Evolutionary conservation across 2,797 vertebrate species (phyloP), one percentile per base, ranked within the genome.

Genomic region (Myotis pilosus): DNA sequence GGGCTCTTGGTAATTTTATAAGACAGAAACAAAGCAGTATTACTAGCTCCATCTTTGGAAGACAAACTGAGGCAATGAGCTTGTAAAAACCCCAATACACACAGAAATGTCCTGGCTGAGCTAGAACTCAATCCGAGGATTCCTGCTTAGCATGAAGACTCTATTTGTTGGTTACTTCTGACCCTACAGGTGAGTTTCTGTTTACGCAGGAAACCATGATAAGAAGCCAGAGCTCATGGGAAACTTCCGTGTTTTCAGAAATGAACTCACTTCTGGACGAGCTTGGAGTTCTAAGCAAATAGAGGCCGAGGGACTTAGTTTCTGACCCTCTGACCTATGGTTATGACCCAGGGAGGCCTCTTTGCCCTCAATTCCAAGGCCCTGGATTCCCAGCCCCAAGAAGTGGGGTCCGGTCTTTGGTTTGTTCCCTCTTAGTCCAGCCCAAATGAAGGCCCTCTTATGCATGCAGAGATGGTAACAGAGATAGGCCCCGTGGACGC

Each of bases 401-500:
- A 91, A 79, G 62, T 8, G 28, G 22, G 57, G 20, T 66, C 51
- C 25, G 69, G 72, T 36, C 62, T 89, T 76, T 69, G 15, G 82
- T 41, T 53, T 60, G 19, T 5, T 89, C 79, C 23, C 68, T 49
- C 47, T 66, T n/a, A 41, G 2, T 55, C 23, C 33, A 16, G 60
- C 20, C 78, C 30, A 95, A 85, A 83, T 81, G 69, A 94, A 62
- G 11, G 20, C 66, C 49, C 84, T 76, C 55, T 85, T 95, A 86
- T 49, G 89, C 93, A 94, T 72, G 91, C 71, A 89, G 94, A 91
- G 93, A 97, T 89, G 74, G 20, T 68, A 94, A 49, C 17, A 74
- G 87, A 96, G 94, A 95, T 78, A 94, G 72, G 91, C 53, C 69
- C 60, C 5, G 3, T 41, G 66, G 90, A 95, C 85, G 90, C 81